phyloP scores from a whole-genome alignment of 2,888 invertebrate species.

The Eilema caniola region DNA sequence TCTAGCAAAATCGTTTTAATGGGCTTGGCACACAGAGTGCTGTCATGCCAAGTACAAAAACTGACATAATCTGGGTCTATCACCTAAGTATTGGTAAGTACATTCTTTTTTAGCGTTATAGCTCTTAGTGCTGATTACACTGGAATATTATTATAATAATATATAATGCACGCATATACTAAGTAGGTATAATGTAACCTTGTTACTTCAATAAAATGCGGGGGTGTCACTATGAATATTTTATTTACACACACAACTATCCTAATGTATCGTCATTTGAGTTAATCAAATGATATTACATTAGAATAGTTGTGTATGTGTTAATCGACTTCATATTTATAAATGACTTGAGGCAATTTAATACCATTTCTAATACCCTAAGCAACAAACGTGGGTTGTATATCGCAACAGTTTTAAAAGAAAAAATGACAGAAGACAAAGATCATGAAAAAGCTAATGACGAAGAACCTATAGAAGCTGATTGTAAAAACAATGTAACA shows the following conservation, averaged over 20 bases:
- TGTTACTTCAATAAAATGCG: background rate
- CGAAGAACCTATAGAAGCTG: constrained; percentile 20
- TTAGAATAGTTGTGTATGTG: no score
- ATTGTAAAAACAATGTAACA: constrained; percentile 34
- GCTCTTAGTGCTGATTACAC: no score
- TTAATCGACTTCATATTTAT: background rate
- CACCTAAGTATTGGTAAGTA: no score
- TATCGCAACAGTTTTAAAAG: background rate
- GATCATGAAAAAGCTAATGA: constrained; percentile 20
- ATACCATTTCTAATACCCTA: background rate
- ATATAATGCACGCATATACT: no score
- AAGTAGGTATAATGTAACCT: no score
- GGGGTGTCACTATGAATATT: background rate
- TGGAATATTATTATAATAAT: no score
- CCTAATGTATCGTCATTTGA: background rate
- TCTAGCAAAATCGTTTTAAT: no score
- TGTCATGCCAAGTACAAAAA: no score
- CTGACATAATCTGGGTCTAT: no score
- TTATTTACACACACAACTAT: background rate
- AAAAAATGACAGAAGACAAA: constrained; percentile 28
- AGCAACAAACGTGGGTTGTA: background rate
- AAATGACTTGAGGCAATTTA: background rate
- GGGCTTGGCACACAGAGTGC: no score
- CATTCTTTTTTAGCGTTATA: no score
- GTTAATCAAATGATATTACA: no score